Conservation (phyloP, 2,888 invertebrate species). For the Agrypnus murinus region DNA sequence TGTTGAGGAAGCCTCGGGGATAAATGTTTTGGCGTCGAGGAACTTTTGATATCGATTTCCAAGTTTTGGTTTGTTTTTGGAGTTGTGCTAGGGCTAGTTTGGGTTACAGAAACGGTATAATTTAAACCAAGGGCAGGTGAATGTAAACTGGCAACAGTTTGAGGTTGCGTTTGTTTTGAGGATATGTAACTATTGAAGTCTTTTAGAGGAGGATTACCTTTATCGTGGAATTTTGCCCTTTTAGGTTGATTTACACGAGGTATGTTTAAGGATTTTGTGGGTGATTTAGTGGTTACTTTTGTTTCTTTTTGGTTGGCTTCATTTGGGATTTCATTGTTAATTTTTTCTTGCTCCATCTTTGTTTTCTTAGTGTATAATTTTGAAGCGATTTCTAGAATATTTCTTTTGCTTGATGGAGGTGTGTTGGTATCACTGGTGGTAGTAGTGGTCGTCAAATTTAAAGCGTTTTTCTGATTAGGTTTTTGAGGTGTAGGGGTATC, state of each 20-base stretch:
- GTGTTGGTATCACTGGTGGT: background rate
- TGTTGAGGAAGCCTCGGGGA: constrained; percentile 13
- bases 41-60: background rate
- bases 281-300: constrained; percentile 23
- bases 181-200: constrained; percentile 53
- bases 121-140: constrained; percentile 68
- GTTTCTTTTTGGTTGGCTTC: constrained; percentile 52
- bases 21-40: background rate
- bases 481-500: constrained; percentile 15
- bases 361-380: constrained; percentile 67
- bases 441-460: background rate
- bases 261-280: constrained; percentile 24
- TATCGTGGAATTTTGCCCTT: constrained; percentile 15
- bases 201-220: constrained; percentile 44
- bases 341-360: constrained; percentile 61
- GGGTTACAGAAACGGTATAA: constrained; percentile 66
- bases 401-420: constrained; percentile 57
- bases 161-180: constrained; percentile 53
- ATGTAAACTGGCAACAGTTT: constrained; percentile 63
- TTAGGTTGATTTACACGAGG: constrained; percentile 11
- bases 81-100: constrained; percentile 35
- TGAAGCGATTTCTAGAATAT: constrained; percentile 67
- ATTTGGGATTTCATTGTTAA: constrained; percentile 4
- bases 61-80: background rate
- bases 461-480: background rate